Evolutionary conservation across 2,113 vertebrate species (phyloP), one percentile per base, ranked within the genome.

Genomic region (Oryzias curvinotus): DNA sequence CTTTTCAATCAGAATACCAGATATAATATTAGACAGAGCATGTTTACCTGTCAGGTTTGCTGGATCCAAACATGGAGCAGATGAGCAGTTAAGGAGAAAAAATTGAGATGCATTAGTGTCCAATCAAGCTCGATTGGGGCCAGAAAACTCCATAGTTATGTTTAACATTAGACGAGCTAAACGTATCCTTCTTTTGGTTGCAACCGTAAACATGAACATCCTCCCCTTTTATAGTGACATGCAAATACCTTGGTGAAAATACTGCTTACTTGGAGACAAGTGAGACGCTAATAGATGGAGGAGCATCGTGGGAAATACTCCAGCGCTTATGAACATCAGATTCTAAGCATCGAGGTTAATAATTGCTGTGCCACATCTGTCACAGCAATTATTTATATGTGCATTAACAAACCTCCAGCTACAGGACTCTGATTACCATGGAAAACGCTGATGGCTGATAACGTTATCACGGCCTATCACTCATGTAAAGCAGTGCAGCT

Each of bases 1-100:
- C 61, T 69, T 57, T 78, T 62, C 18, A 61, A 56, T 58, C 50
- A 43, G 73, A 81, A 64, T 51, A 64, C 57, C 59, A 30, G 41
- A 71, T 71, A 87, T 63, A 64, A 45, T 74, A 73, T 72, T 82
- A 68, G 45, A 62, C 28, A 63, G 60, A 45, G 77, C 65, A 83
- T 85, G 74, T 94, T 96, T 95, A 98, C 96, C 95, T 97, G 96
- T 98, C 96, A 83, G 96, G 96, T 93, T 97, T 97, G 94, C 96
- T 98, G 92, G 92, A 92, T 85, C 70, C 80, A 80, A 87, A 79
- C 87, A 81, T 87, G 89, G 89, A 84, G 36, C 36, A 10, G 77
- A 84, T 61, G 92, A 70, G 73, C 62, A 82, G 75, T 87, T 71
- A 74, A 73, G 85, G 78, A 87, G 68, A 86, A 68, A 84, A 73